A percentile compares a stretch with the other conserved stretches of the same genome.
Conservation (phyloP, 92 coral and sea anemone genomes). For the Zoanthus sansibaricus region DNA sequence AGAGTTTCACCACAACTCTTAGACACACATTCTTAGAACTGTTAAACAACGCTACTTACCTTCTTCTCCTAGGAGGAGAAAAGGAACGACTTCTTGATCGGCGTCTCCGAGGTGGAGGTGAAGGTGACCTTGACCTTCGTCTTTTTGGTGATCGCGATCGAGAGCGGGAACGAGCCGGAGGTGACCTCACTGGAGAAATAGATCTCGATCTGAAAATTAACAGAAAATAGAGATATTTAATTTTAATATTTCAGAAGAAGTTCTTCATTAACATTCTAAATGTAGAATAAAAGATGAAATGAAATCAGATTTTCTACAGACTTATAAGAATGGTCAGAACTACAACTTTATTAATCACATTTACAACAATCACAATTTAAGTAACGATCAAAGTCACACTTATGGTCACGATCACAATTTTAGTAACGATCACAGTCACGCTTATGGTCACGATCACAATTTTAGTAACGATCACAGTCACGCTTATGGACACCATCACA, state of each 20-base stretch:
- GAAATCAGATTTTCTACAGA: no score
- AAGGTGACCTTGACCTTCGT: slow-evolving; percentile 63
- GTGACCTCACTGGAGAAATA: slow-evolving; percentile 75
- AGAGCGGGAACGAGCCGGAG: slow-evolving; percentile 75
- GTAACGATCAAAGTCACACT: no score
- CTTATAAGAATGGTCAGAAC: no score
- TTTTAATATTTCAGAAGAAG: no score
- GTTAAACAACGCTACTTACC: slow-evolving; percentile 18
- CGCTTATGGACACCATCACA: background rate
- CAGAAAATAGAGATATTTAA: background rate
- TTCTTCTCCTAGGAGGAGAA: slow-evolving; percentile 67
- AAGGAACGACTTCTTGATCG: slow-evolving; percentile 80
- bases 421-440: no score
- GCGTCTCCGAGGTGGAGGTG: slow-evolving; percentile 86
- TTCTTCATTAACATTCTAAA: no score
- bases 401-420: no score
- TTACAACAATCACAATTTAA: no score
- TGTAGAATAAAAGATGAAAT: no score
- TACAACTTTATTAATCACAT: no score
- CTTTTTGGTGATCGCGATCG: slow-evolving; percentile 77
- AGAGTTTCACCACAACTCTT: background rate
- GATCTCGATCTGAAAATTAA: slow-evolving; percentile 68
- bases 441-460: no score
- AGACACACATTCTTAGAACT: background rate
- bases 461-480: no score